Percentiles rank a stretch among this genome's conserved stretches.
phyloP scores from a whole-genome alignment of 2,113 vertebrate genomes.

The Vimba vimba region DNA sequence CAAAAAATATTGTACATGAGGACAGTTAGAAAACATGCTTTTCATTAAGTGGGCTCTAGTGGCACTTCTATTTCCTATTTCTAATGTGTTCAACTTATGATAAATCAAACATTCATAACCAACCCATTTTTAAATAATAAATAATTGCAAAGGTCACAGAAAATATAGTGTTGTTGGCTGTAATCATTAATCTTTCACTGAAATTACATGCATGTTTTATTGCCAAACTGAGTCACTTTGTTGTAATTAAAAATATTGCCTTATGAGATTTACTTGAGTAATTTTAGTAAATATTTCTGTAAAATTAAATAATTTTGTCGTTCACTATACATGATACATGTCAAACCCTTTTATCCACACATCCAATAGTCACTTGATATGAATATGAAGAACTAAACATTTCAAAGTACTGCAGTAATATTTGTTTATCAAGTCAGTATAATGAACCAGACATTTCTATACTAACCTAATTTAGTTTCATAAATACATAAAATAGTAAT shows the following conservation, averaged over 20 bases:
- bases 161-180: not conserved
- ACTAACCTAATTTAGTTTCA: not conserved
- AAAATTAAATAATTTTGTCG: not conserved
- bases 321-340: not conserved
- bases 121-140: not conserved
- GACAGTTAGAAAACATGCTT: not conserved
- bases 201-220: not conserved
- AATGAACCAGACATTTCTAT: not conserved
- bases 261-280: too few relatives aligned
- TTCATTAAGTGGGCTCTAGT: not conserved
- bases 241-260: not conserved
- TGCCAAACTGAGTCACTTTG: not conserved
- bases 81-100: not conserved
- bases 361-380: not conserved
- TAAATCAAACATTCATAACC: not conserved
- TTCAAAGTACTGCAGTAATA: not conserved
- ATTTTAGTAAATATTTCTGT: not conserved
- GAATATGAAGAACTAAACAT: not conserved
- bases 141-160: not conserved
- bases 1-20: not conserved
- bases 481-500: not conserved
- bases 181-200: not conserved
- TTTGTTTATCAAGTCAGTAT: not conserved
- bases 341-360: not conserved
- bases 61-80: not conserved